These are phyloP conservation scores for Drosophila kohkoa DNA, from an alignment of 1,140 invertebrate genomes.

Conservation along the genomic window DNA sequence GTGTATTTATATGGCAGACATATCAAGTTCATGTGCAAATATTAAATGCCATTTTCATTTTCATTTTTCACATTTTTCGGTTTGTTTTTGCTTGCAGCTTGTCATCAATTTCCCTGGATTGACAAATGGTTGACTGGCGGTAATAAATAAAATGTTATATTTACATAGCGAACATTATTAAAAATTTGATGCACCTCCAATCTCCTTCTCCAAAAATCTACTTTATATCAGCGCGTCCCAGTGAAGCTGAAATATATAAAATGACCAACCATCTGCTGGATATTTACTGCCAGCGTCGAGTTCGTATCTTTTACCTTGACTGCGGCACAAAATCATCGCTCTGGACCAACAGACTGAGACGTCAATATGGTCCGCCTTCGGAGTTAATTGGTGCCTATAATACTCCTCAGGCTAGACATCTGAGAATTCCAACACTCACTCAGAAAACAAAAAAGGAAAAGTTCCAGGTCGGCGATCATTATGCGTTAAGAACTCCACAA, in stretches of 20 bases:
- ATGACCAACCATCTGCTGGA: conserved; percentile 72
- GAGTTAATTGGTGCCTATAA: conserved; percentile 71
- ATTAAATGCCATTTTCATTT: conserved; percentile 77
- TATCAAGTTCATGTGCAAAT: conserved; percentile 72
- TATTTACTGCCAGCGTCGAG: conserved; percentile 70
- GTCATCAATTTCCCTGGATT: conserved; percentile 84
- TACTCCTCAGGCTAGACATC: conserved; percentile 54
- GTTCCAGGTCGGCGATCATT: conserved; percentile 75
- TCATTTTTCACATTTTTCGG: conserved; percentile 53
- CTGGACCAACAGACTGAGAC: conserved; percentile 68
- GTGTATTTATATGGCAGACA: conserved; percentile 7
- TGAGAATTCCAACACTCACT: conserved; percentile 58
- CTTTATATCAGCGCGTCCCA: conserved; percentile 56
- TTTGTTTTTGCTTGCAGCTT: conserved; percentile 66
- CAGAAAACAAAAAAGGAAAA: conserved; percentile 30
- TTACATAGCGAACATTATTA: conserved; percentile 71
- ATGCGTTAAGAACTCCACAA: conserved; percentile 72
- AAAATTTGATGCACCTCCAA: conserved; percentile 58
- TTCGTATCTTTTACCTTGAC: conserved; percentile 73
- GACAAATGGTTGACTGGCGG: conserved; percentile 78
- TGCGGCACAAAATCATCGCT: conserved; percentile 67
- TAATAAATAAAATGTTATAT: conserved; percentile 80
- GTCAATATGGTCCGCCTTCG: conserved; percentile 61
- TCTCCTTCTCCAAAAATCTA: not conserved
- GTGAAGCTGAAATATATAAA: conserved; percentile 67